Percentiles rank a stretch among this genome's conserved stretches.
Evolutionary conservation across 2,113 vertebrate genomes (phyloP).

Genomic region (Tyrannus savana): DNA sequence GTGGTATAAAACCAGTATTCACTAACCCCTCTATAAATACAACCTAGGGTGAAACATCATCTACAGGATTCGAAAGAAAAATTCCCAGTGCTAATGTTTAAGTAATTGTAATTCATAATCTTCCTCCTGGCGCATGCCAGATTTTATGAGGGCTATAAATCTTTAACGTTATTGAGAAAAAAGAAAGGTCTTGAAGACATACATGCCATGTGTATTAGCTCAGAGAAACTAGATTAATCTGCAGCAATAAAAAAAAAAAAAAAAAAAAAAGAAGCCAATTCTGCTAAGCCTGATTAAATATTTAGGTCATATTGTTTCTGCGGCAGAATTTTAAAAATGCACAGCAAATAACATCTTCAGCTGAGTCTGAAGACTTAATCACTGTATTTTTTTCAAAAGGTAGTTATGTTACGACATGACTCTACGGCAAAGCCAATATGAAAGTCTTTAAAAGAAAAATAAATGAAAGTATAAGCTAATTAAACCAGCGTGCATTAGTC

Average conservation of each 20-base stretch:
- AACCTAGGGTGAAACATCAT: not conserved
- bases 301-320: slow-evolving; percentile 63
- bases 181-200: slow-evolving; percentile 36
- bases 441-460: not conserved
- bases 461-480: not conserved
- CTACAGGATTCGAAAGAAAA: not conserved
- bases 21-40: not conserved
- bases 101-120: slow-evolving; percentile 25
- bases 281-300: slow-evolving; percentile 68
- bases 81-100: not conserved
- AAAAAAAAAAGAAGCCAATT: slow-evolving; percentile 21
- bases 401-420: not conserved
- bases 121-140: not conserved
- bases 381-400: not conserved
- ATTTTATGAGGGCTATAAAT: slow-evolving; percentile 38
- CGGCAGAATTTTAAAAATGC: slow-evolving; percentile 22
- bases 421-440: not conserved
- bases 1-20: not conserved
- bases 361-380: not conserved
- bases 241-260: slow-evolving; percentile 16
- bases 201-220: slow-evolving; percentile 21
- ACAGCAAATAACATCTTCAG: not conserved
- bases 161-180: slow-evolving; percentile 36
- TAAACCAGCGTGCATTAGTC: not conserved
- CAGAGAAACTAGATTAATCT: slow-evolving; percentile 42